Conservation (phyloP, 2,888 invertebrate genomes). For the Clostera curtula region DNA sequence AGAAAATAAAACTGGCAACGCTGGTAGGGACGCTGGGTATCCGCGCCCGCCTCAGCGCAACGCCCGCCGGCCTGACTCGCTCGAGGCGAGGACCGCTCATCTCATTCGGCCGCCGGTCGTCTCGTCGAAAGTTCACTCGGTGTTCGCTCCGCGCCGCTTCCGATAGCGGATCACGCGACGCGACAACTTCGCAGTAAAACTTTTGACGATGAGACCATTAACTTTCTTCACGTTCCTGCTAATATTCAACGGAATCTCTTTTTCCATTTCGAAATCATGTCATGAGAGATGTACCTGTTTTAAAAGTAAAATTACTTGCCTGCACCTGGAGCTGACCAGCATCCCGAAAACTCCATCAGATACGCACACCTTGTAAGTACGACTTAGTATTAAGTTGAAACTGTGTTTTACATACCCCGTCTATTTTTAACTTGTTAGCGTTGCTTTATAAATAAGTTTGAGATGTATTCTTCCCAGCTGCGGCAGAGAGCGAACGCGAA, state of each 20-base stretch:
- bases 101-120: too few species aligned
- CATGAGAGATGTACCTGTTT: conserved; percentile 50
- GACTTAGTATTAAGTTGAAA: conserved; percentile 14
- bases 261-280: conserved; percentile 30
- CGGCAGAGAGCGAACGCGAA: conserved; percentile 25
- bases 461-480: conserved; percentile 20
- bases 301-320: conserved; percentile 43
- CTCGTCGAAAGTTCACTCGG: too few species aligned
- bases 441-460: conserved; percentile 29
- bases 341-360: conserved; percentile 44
- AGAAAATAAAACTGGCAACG: too few species aligned
- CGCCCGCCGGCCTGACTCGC: too few species aligned
- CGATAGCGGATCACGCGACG: conserved; percentile 13
- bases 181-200: conserved; percentile 5
- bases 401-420: conserved; percentile 11
- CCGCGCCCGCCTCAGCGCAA: too few species aligned
- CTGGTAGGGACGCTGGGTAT: too few species aligned
- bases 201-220: conserved; percentile 27
- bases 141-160: conserved; percentile 15
- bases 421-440: conserved; percentile 23
- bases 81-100: too few species aligned
- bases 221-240: conserved; percentile 34
- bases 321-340: conserved; percentile 41
- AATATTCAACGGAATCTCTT: conserved; percentile 27
- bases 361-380: conserved; percentile 57